These are phyloP conservation scores for Pseudocheirus occidentalis DNA, from an alignment of 2,797 vertebrate genomes.

Conservation along the genomic window DNA sequence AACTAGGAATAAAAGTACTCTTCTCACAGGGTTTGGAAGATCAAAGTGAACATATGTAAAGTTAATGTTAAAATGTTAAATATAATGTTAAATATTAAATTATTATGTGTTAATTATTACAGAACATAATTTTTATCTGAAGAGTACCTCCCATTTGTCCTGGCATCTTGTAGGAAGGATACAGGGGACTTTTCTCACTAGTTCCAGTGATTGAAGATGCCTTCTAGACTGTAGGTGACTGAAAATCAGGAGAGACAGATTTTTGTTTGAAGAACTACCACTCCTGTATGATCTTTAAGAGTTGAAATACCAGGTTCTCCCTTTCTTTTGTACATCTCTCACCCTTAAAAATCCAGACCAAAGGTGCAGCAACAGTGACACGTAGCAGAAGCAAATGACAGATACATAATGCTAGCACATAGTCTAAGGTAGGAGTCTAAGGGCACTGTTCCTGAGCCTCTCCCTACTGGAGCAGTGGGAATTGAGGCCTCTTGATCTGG, in stretches of 20 bases:
- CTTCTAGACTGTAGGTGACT: not conserved
- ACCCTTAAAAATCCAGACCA: not conserved
- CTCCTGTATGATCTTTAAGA: not conserved
- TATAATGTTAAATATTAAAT: not conserved
- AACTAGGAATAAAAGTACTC: not conserved
- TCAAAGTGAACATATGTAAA: not conserved
- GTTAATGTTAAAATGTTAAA: no score
- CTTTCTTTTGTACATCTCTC: not conserved
- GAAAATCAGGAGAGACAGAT: not conserved
- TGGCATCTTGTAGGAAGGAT: not conserved
- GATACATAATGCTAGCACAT: not conserved
- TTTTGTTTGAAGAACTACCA: not conserved
- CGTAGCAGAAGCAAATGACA: not conserved
- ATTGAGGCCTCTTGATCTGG: not conserved
- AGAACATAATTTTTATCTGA: not conserved
- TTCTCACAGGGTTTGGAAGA: not conserved
- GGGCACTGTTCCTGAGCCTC: not conserved
- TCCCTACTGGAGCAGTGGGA: not conserved
- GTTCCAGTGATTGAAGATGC: not conserved
- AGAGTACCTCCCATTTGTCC: not conserved
- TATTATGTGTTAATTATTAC: not conserved
- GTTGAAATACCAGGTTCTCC: not conserved
- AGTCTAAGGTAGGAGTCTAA: not conserved
- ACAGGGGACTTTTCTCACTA: slow-evolving; percentile 13
- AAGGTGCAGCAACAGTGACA: not conserved